Base-by-base conservation (phyloP, 1,140 invertebrate species). In the Brachionus rotundiformis region DNA sequence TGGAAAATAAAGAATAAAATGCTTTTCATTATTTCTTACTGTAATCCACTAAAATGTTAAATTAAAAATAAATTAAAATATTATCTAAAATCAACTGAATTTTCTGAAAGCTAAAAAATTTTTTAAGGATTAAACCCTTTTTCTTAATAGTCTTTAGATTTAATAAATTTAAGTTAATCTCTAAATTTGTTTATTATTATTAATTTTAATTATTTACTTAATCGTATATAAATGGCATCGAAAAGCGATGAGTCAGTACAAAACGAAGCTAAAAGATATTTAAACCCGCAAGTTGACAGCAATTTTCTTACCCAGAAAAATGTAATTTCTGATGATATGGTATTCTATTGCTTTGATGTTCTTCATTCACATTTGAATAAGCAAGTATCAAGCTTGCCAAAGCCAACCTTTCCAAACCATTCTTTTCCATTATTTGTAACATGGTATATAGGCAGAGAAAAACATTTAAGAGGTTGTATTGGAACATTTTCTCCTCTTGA, bases 381-480 rank as follows among this genome's bases (percentile, higher is more conserved):
- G 7, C 16, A 47, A 36, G 23, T 23, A 13, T 29, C 33, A n/a
- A 23, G 49, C 29, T 27, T 82, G n/a, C 31, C 63, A 54, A 65
- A 19, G 54, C 65, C 81, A 49, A 3, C 25, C 19, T 68, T 82
- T 73, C 36, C 39, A 16, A 31, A 49, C 19, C 27, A 68, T 47
- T 19, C 25, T 25, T 82, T 49, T 89, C 96, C 96, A 68, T 90
- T 99, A 85, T 99, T 99, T 91, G 96, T 99, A 31, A 98, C 96
- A 81, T 99, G 96, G 96, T 94, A 94, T 87, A 95, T 95, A 86
- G 96, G 96, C 16, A 93, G 94, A 86, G 96, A 98, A 91, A 93
- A 85, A 27, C 84, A 86, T 25, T 84, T 90, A 13, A 85, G 89
- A 39, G 89, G 89, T 63, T 90, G 89, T 84, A 90, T 90, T 81